Percentiles rank a stretch among this genome's conserved stretches.
Evolutionary conservation across 2,888 invertebrate species (phyloP).

Genomic region (Pseudanteris insignis): DNA sequence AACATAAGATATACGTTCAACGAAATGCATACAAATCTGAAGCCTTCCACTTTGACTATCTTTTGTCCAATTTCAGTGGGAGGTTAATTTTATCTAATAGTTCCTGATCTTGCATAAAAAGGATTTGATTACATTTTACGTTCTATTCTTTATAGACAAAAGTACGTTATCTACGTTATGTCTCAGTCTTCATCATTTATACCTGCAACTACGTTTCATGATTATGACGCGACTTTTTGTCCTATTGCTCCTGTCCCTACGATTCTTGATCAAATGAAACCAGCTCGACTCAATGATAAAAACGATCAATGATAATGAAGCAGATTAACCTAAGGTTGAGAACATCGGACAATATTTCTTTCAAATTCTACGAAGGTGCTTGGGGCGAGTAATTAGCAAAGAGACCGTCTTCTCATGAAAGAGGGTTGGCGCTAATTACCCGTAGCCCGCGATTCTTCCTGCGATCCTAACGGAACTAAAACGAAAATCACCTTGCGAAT

Average conservation of each 20-base stretch:
- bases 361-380: constrained; percentile 8
- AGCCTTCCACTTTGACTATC: too few species aligned
- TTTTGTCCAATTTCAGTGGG: constrained; percentile 32
- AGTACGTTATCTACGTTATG: too few species aligned
- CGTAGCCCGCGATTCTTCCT: constrained; percentile 31
- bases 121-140: constrained; percentile 64
- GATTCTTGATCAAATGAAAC: not conserved
- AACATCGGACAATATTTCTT: constrained; percentile 33
- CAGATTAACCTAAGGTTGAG: constrained; percentile 35
- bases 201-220: constrained; percentile 48
- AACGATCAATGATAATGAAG: constrained; percentile 36
- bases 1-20: too few species aligned
- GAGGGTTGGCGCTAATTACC: constrained; percentile 45
- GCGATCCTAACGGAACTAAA: constrained; percentile 42
- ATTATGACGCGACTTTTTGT: constrained; percentile 3
- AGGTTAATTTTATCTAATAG: constrained; percentile 33
- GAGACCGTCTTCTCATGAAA: constrained; percentile 27
- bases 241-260: too few species aligned
- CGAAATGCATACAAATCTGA: too few species aligned
- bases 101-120: constrained; percentile 38
- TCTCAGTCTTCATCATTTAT: too few species aligned
- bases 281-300: constrained; percentile 15
- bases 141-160: constrained; percentile 21
- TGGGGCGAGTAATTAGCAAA: constrained; percentile 45
- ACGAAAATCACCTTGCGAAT: constrained; percentile 43